Evolutionary conservation across 1,140 invertebrate genomes (phyloP).

Genomic region (Charaxes varanes): DNA sequence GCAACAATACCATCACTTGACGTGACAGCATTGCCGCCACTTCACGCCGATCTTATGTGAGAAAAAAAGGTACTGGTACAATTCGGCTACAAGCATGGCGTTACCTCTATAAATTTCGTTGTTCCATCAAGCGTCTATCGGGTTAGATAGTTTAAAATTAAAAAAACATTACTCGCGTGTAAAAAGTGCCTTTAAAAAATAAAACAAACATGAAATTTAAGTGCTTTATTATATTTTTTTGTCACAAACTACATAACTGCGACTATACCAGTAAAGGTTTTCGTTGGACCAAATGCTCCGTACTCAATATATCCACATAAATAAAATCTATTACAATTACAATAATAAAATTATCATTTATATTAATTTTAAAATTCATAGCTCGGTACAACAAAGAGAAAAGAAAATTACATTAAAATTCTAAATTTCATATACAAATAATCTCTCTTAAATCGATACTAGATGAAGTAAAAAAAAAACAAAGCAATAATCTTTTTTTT

Average conservation of each 20-base stretch:
- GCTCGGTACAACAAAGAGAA: constrained; percentile 52
- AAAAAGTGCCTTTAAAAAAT: too few relatives aligned
- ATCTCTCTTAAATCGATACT: constrained; percentile 58
- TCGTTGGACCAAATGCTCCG: constrained; percentile 59
- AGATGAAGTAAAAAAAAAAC: constrained; percentile 44
- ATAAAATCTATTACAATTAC: constrained; percentile 53
- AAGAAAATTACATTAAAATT: constrained; percentile 57
- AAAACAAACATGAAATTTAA: constrained; percentile 36
- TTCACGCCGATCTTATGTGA: too few relatives aligned
- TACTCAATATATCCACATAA: constrained; percentile 47
- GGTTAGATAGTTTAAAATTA: too few relatives aligned
- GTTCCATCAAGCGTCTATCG: too few relatives aligned
- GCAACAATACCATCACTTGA: too few relatives aligned
- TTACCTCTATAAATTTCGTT: too few relatives aligned
- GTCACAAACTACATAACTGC: constrained; percentile 69
- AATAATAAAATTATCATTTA: constrained; percentile 44
- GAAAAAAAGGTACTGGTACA: too few relatives aligned
- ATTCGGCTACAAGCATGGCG: too few relatives aligned
- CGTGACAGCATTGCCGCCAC: too few relatives aligned
- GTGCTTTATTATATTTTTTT: constrained; percentile 62
- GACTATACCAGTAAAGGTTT: constrained; percentile 56
- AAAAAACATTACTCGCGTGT: too few relatives aligned
- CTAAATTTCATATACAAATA: constrained; percentile 69
- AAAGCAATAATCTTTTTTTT: constrained; percentile 54
- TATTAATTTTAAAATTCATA: constrained; percentile 50